Percentiles rank a stretch among this genome's conserved stretches.
Conservation (phyloP, 2,113 vertebrate species). For the Puntigrus tetrazona region DNA sequence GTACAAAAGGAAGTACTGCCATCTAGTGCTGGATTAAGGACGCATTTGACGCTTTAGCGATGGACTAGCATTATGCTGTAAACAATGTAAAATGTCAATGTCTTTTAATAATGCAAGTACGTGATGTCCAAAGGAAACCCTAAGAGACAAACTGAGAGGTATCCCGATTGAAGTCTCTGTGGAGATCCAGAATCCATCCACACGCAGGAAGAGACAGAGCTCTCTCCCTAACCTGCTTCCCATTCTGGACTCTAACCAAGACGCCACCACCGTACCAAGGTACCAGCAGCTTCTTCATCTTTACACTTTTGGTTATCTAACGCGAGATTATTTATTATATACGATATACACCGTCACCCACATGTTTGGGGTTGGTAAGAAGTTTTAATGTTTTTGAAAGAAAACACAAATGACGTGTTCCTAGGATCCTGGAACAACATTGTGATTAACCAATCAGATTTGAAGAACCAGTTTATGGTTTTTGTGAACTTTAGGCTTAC, state of each 20-base stretch:
- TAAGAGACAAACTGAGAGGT: conserved; percentile 87
- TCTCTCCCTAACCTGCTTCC: conserved; percentile 74
- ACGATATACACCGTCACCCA: not conserved
- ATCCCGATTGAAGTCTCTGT: conserved; percentile 85
- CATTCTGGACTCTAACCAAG: conserved; percentile 80
- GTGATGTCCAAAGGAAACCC: conserved; percentile 76
- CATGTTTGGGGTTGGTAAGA: not conserved
- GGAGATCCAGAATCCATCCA: conserved; percentile 71
- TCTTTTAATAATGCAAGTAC: not conserved
- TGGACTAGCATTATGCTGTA: not conserved
- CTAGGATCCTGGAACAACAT: too few species aligned
- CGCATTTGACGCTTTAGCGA: not conserved
- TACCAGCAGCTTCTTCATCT: conserved; percentile 52
- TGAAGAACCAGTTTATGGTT: too few species aligned
- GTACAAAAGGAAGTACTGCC: not conserved
- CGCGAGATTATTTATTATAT: not conserved
- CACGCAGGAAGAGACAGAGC: conserved; percentile 76
- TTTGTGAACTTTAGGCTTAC: too few species aligned
- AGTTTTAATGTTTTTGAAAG: not conserved
- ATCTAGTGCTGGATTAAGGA: not conserved
- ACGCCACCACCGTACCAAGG: conserved; percentile 69
- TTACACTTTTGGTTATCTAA: not conserved
- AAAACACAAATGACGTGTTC: too few species aligned
- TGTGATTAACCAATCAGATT: too few species aligned
- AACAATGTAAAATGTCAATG: not conserved